phyloP scores from a whole-genome alignment of 2,113 vertebrate species.

The Porphyrio hochstetteri region DNA sequence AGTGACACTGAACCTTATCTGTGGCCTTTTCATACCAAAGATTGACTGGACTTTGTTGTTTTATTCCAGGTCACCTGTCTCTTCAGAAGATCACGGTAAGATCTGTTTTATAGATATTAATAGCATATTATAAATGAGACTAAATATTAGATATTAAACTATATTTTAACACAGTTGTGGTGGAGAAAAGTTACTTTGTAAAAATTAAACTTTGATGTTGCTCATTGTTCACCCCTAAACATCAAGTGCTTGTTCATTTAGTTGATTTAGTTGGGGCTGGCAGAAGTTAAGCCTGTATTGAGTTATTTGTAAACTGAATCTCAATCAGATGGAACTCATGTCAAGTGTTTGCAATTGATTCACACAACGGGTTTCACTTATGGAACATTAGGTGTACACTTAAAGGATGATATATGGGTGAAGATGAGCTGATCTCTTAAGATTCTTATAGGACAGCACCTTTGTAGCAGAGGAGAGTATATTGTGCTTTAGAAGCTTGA shows the following conservation, averaged over 20 bases:
- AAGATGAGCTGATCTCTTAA: neutral
- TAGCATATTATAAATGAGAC: neutral
- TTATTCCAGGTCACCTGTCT: slow-evolving; percentile 77
- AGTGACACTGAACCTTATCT: neutral
- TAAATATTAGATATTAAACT: neutral
- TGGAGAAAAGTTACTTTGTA: neutral
- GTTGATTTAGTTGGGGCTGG: neutral
- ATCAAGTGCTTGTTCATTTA: neutral
- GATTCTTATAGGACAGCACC: neutral
- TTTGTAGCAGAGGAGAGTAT: neutral
- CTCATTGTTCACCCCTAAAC: neutral
- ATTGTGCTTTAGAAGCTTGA: neutral
- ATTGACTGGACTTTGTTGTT: slow-evolving; percentile 70
- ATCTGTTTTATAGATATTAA: slow-evolving; percentile 11
- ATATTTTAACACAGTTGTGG: neutral
- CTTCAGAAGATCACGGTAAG: slow-evolving; percentile 84
- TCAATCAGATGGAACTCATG: neutral
- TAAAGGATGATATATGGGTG: accelerated
- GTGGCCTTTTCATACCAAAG: neutral
- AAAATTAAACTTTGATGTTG: neutral
- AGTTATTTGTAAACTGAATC: neutral
- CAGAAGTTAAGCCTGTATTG: neutral
- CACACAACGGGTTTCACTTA: neutral
- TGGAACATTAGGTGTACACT: neutral
- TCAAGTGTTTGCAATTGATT: neutral